Conservation (phyloP, 1,140 invertebrate species). For the Agraylea sexmaculata region DNA sequence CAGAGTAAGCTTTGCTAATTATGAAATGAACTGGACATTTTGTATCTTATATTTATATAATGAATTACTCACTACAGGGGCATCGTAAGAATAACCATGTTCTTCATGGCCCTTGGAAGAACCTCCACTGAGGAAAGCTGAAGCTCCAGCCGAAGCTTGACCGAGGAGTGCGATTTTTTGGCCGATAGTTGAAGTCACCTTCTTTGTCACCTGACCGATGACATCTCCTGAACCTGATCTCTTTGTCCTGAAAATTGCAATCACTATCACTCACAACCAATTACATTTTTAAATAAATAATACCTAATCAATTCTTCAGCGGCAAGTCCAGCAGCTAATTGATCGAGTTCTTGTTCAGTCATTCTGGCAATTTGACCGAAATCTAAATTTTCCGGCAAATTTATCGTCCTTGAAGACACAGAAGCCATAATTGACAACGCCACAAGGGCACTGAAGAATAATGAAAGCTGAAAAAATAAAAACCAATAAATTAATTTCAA, state of each 20-base stretch:
- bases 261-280: not conserved
- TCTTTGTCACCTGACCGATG: conserved; percentile 31
- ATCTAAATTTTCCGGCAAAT: too few relatives aligned
- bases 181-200: conserved; percentile 39
- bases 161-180: conserved; percentile 43
- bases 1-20: not conserved
- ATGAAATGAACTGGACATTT: not conserved
- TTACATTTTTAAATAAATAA: conserved; percentile 1
- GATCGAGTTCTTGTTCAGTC: conserved; percentile 35
- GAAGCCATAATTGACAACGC: too few relatives aligned
- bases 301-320: conserved; percentile 39
- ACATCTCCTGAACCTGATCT: conserved; percentile 35
- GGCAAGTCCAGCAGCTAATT: conserved; percentile 35
- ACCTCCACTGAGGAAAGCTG: conserved; percentile 41
- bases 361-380: too few relatives aligned
- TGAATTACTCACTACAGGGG: conserved; percentile 29
- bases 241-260: conserved; percentile 21
- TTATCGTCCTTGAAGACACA: too few relatives aligned
- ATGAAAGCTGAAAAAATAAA: too few relatives aligned
- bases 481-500: too few relatives aligned
- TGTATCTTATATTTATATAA: not conserved
- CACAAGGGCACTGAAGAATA: too few relatives aligned
- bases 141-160: conserved; percentile 39
- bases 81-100: conserved; percentile 35
- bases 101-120: conserved; percentile 41